phyloP scores from a whole-genome alignment of 2,113 vertebrate species.

The Chascanopsetta lugubris region DNA sequence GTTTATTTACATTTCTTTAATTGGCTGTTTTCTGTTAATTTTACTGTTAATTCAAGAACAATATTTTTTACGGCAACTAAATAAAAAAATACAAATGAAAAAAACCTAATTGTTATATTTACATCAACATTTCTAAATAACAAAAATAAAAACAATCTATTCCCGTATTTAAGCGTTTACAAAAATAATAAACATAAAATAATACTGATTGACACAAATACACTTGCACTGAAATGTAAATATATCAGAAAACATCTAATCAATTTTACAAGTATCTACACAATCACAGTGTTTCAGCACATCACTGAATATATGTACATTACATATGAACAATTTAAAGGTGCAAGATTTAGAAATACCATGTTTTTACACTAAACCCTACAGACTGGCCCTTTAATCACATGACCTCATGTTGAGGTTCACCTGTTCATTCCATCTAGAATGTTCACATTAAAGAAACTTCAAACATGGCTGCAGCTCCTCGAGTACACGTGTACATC shows the following conservation, averaged over 20 bases:
- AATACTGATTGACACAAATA: conserved; percentile 58
- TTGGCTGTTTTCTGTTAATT: conserved; percentile 12
- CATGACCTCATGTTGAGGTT: neutral
- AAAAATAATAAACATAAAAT: conserved; percentile 41
- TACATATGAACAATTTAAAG: conserved; percentile 1
- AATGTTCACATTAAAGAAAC: conserved; percentile 34
- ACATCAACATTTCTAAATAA: conserved; percentile 9
- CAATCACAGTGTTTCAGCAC: neutral
- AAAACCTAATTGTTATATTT: conserved; percentile 1
- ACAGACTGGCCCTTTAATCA: too few species aligned
- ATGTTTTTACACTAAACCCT: too few species aligned
- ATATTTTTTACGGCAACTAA: conserved; percentile 5
- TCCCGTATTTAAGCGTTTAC: conserved; percentile 4
- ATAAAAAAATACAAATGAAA: neutral
- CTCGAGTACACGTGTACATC: neutral
- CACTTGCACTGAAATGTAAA: conserved; percentile 20
- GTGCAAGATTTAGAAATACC: too few species aligned
- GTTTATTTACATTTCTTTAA: conserved; percentile 17
- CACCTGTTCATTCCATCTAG: neutral
- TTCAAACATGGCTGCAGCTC: neutral
- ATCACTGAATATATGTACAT: neutral
- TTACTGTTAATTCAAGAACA: conserved; percentile 1
- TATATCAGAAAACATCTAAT: neutral
- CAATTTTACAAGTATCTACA: neutral
- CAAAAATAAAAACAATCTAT: conserved; percentile 53